These are phyloP conservation scores for Thymelicus sylvestris DNA, from an alignment of 2,888 invertebrate species.

Conservation along the genomic window DNA sequence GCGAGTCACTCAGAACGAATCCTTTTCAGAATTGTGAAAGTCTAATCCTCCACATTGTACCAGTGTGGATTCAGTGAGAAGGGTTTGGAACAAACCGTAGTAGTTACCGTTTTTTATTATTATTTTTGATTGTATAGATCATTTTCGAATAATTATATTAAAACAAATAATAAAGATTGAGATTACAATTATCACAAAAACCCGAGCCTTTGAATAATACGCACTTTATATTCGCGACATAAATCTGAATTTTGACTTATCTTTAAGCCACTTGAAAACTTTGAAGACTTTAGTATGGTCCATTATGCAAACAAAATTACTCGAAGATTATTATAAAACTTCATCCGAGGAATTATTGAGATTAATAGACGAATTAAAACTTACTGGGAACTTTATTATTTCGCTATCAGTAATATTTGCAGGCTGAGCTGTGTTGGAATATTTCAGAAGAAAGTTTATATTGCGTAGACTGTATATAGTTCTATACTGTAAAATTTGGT, in stretches of 20 bases:
- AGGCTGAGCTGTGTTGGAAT: conserved; percentile 8
- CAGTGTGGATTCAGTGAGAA: too few species aligned
- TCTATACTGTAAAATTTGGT: background rate
- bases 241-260: conserved; percentile 32
- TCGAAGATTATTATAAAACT: conserved; percentile 28
- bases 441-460: background rate
- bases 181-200: background rate
- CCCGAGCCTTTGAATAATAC: background rate
- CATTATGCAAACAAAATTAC: conserved; percentile 33
- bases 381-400: conserved; percentile 20
- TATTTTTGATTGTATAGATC: too few species aligned
- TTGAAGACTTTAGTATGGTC: conserved; percentile 22
- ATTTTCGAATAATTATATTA: background rate
- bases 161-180: background rate
- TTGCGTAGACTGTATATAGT: background rate
- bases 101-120: too few species aligned
- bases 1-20: background rate
- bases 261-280: conserved; percentile 29
- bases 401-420: conserved; percentile 14
- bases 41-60: background rate
- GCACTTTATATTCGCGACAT: conserved; percentile 3
- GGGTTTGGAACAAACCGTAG: too few species aligned
- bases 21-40: background rate
- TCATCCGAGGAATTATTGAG: conserved; percentile 20
- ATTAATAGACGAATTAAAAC: conserved; percentile 31